Percentiles rank a stretch among this genome's conserved stretches.
These are phyloP conservation scores for Diogma glabrata DNA, from an alignment of 2,888 invertebrate genomes.

Conservation along the genomic window DNA sequence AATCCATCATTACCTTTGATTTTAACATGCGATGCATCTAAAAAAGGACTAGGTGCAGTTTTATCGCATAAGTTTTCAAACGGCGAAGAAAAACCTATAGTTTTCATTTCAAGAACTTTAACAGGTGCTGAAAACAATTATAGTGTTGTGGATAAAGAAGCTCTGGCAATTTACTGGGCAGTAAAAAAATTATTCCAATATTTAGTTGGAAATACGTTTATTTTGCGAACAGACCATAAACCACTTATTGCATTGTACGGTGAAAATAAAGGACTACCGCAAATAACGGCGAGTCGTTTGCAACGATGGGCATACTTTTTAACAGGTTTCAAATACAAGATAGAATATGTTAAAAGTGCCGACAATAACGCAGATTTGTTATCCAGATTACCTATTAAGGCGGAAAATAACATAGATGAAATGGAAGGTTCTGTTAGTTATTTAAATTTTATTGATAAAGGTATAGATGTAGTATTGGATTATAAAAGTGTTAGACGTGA, in stretches of 20 bases:
- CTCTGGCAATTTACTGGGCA: background rate
- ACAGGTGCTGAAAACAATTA: background rate
- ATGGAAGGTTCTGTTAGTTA: background rate
- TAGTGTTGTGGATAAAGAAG: background rate
- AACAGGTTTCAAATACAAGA: no score
- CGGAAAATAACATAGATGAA: background rate
- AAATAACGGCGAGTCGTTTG: no score
- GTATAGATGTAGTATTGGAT: background rate
- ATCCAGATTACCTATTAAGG: background rate
- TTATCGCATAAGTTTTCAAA: background rate
- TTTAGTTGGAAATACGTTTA: background rate
- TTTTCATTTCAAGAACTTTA: background rate
- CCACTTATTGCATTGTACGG: slow-evolving; percentile 28
- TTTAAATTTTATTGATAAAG: background rate
- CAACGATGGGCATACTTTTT: slow-evolving; percentile 28
- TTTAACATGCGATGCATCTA: background rate
- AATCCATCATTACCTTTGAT: slow-evolving; percentile 11
- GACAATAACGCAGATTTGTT: slow-evolving; percentile 1
- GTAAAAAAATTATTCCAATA: slow-evolving; percentile 1
- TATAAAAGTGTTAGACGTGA: background rate
- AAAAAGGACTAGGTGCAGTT: background rate
- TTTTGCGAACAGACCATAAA: slow-evolving; percentile 26
- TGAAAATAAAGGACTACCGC: slow-evolving; percentile 20
- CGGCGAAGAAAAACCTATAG: background rate
- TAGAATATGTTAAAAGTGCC: slow-evolving; percentile 3